phyloP scores from a whole-genome alignment of 1,140 invertebrate species.

The Brachionus sp. region DNA sequence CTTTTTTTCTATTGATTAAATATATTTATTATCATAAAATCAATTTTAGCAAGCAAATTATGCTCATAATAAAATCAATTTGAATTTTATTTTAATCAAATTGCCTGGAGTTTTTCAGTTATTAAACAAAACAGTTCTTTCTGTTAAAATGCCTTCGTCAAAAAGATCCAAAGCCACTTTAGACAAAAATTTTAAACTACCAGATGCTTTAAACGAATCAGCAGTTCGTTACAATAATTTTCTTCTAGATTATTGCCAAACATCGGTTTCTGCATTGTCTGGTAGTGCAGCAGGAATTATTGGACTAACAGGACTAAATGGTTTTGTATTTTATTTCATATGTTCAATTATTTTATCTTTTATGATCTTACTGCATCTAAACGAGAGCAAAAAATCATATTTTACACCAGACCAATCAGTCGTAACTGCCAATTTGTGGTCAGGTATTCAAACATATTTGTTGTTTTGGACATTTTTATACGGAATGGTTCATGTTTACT shows the following conservation, averaged over 20 bases:
- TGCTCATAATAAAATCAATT: not conserved
- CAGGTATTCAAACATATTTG: conserved; percentile 58
- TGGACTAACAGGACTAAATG: conserved; percentile 83
- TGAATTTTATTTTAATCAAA: not conserved
- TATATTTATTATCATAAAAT: not conserved
- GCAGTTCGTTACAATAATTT: conserved; percentile 31
- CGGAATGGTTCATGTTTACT: conserved; percentile 60
- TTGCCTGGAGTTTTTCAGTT: not conserved
- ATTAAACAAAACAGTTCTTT: not conserved
- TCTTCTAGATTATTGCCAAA: conserved; percentile 81
- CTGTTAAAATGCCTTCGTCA: not conserved
- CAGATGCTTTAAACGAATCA: not conserved
- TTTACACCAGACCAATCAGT: conserved; percentile 16
- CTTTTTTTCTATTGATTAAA: not conserved
- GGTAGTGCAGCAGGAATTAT: conserved; percentile 86
- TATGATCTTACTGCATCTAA: not conserved
- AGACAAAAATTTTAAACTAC: not conserved
- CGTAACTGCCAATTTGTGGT: conserved; percentile 52
- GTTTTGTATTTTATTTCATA: conserved; percentile 86
- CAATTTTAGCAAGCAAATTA: not conserved
- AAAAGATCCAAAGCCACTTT: not conserved
- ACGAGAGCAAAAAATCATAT: not conserved
- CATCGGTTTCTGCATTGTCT: conserved; percentile 86
- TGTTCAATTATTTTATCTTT: conserved; percentile 77
- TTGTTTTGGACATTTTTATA: conserved; percentile 60